A percentile compares a stretch with the other conserved stretches of the same genome.
Conservation (phyloP, 2,888 invertebrate species). For the Diogma glabrata region DNA sequence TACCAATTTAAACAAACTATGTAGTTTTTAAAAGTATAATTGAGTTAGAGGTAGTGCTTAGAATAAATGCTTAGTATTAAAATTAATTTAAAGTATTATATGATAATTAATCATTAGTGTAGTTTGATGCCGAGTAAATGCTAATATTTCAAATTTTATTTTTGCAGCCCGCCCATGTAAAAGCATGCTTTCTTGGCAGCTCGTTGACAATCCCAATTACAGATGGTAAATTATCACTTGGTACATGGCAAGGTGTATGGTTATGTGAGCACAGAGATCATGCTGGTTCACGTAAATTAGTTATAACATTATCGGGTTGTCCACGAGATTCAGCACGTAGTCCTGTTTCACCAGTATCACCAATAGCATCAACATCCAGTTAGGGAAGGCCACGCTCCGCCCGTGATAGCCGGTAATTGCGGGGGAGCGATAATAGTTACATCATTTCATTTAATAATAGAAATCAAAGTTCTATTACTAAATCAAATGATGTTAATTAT, state of each 20-base stretch:
- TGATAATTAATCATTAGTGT: too few relatives aligned
- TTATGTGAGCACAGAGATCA: slow-evolving; percentile 95
- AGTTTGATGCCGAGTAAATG: too few relatives aligned
- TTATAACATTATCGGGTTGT: slow-evolving; percentile 84
- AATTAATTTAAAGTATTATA: too few relatives aligned
- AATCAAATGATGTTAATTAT: slow-evolving; percentile 4
- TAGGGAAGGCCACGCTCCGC: slow-evolving; percentile 60
- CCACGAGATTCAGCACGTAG: slow-evolving; percentile 77
- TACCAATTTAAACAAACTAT: too few relatives aligned
- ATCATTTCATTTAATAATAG: slow-evolving; percentile 31
- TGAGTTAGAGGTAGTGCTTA: too few relatives aligned
- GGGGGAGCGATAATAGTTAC: slow-evolving; percentile 40
- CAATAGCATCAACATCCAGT: slow-evolving; percentile 85
- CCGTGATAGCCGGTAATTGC: slow-evolving; percentile 41
- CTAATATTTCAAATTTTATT: too few relatives aligned
- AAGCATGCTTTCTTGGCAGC: slow-evolving; percentile 92
- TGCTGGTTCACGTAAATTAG: slow-evolving; percentile 82
- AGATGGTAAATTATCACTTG: slow-evolving; percentile 87
- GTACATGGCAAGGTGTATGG: slow-evolving; percentile 98
- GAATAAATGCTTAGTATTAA: too few relatives aligned
- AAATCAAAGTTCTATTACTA: slow-evolving; percentile 2
- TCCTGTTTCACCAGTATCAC: slow-evolving; percentile 74
- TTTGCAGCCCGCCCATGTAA: slow-evolving; percentile 89
- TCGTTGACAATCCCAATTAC: slow-evolving; percentile 93
- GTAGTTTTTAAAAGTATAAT: too few relatives aligned